Conservation (phyloP, 2,888 invertebrate genomes). For the Pristionchus maxplancki region DNA sequence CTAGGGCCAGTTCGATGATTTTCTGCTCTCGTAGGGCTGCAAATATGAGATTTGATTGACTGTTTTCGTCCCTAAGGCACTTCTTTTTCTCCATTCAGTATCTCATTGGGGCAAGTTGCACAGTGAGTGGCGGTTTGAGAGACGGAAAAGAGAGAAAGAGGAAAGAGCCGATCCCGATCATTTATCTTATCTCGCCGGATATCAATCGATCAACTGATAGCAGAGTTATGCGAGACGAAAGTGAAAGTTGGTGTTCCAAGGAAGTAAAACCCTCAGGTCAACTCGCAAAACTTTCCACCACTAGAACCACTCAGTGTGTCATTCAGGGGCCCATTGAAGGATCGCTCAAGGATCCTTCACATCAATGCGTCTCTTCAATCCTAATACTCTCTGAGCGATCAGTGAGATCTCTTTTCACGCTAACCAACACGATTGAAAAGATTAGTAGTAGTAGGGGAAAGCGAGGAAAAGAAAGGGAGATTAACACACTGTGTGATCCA, state of each 20-base stretch:
- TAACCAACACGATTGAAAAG: background rate
- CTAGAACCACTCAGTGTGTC: background rate
- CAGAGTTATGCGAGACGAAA: background rate
- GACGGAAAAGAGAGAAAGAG: background rate
- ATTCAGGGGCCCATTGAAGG: too few relatives aligned
- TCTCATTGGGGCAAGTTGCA: background rate
- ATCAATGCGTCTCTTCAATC: background rate
- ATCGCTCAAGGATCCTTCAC: background rate
- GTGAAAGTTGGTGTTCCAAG: background rate
- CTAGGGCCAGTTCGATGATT: slow-evolving; percentile 77
- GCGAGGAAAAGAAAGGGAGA: background rate
- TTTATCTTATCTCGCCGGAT: background rate
- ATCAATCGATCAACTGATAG: slow-evolving; percentile 10
- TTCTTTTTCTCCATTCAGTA: background rate
- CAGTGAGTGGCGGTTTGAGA: background rate
- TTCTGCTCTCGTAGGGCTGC: slow-evolving; percentile 74
- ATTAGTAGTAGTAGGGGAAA: background rate
- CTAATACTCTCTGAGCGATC: background rate
- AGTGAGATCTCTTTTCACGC: background rate
- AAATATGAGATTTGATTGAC: slow-evolving; percentile 46
- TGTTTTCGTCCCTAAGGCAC: background rate
- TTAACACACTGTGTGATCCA: slow-evolving; percentile 74
- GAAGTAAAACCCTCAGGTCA: background rate
- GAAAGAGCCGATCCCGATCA: background rate
- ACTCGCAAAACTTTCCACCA: background rate